Evolutionary conservation across 2,113 vertebrate species (phyloP).

Genomic region (Macroglossus sobrinus): DNA sequence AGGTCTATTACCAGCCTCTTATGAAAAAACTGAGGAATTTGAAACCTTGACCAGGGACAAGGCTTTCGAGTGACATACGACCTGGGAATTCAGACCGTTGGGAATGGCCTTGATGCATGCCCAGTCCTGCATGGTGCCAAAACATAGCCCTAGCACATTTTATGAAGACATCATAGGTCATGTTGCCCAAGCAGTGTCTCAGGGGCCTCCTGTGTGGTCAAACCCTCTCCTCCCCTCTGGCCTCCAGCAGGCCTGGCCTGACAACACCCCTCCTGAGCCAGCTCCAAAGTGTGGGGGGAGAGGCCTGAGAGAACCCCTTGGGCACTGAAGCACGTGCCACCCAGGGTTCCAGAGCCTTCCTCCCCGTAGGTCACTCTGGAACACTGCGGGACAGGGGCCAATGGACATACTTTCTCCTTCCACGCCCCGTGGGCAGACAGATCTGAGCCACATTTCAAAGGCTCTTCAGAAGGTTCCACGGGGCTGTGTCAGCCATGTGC

Average conservation of each 20-base stretch:
- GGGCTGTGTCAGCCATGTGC: neutral
- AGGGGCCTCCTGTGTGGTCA: neutral
- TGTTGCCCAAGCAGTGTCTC: neutral
- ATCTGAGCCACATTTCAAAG: neutral
- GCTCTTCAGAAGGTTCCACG: neutral
- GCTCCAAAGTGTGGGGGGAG: rapidly evolving
- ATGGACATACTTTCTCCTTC: neutral
- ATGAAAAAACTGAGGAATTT: neutral
- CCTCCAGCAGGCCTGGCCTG: neutral
- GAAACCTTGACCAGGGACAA: neutral
- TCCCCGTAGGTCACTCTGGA: neutral
- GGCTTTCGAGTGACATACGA: too few species aligned
- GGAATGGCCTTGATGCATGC: neutral
- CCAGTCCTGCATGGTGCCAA: neutral
- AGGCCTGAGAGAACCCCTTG: neutral
- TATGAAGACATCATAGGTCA: neutral
- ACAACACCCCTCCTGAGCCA: neutral
- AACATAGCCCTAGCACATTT: neutral
- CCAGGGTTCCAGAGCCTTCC: neutral
- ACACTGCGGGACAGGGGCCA: neutral
- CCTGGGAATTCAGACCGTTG: neutral
- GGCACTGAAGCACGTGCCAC: neutral
- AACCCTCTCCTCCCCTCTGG: neutral
- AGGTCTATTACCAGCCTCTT: neutral
- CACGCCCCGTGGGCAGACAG: neutral